These are phyloP conservation scores for Doris montereyensis DNA, from an alignment of 2,888 invertebrate genomes.

Conservation along the genomic window DNA sequence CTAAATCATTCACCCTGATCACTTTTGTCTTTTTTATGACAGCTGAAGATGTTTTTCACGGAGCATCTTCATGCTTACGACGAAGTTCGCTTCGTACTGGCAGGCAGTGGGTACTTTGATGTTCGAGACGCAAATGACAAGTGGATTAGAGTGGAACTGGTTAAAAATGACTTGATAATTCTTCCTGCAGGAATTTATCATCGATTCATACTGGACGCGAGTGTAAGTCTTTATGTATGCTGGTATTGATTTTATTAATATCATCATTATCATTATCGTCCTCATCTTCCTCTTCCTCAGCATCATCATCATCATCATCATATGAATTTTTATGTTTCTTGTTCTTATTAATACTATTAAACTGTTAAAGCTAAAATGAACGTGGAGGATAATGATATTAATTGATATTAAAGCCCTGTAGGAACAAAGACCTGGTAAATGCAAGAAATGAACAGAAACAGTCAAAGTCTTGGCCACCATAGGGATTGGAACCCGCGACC, in stretches of 20 bases:
- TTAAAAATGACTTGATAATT: constrained; percentile 89
- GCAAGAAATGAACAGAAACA: too few relatives aligned
- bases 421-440: too few relatives aligned
- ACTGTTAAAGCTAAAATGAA: not conserved
- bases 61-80: constrained; percentile 98
- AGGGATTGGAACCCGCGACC: too few relatives aligned
- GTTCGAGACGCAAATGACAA: constrained; percentile 87
- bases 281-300: too few relatives aligned
- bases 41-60: constrained; percentile 87
- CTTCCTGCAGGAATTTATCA: constrained; percentile 98
- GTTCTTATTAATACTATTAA: not conserved
- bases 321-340: not conserved
- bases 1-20: too few relatives aligned
- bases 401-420: too few relatives aligned
- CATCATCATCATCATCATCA: too few relatives aligned
- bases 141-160: constrained; percentile 93
- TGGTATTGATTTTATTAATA: too few relatives aligned
- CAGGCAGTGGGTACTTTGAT: constrained; percentile 96
- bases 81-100: constrained; percentile 91
- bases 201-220: constrained; percentile 88
- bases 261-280: too few relatives aligned
- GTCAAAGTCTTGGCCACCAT: too few relatives aligned
- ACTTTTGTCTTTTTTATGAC: constrained; percentile 41
- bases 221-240: constrained; percentile 48
- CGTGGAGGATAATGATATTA: too few relatives aligned